These are phyloP conservation scores for Itoplectis maculator DNA, from an alignment of 2,888 invertebrate genomes.

Conservation along the genomic window DNA sequence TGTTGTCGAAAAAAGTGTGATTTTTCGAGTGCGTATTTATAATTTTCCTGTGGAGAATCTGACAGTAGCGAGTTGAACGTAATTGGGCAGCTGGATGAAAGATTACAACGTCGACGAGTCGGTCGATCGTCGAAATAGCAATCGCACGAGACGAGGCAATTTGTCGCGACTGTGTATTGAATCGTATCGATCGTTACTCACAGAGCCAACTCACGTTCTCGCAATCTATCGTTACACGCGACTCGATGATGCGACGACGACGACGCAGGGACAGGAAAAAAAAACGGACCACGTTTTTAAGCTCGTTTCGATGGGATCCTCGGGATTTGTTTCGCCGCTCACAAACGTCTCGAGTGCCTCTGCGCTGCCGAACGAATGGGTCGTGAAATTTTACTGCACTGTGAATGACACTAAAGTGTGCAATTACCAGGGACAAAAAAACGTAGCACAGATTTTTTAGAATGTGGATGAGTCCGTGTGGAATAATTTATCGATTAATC, in stretches of 20 bases:
- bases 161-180: background rate
- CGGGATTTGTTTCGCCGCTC: background rate
- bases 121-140: background rate
- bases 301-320: background rate
- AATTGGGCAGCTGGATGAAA: no score
- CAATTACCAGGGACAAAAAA: background rate
- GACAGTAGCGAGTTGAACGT: no score
- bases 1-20: no score
- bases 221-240: slow-evolving; percentile 4
- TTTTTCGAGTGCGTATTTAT: no score
- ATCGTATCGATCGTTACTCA: slow-evolving; percentile 10
- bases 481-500: slow-evolving; percentile 46
- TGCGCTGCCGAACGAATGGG: background rate
- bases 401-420: background rate
- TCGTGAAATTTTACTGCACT: background rate
- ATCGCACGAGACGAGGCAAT: background rate
- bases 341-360: background rate
- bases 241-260: slow-evolving; percentile 6
- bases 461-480: background rate
- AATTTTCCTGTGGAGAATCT: no score
- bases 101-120: background rate
- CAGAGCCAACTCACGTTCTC: background rate
- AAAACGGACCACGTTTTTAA: background rate
- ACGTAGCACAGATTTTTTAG: background rate
- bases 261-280: slow-evolving; percentile 9